Evolutionary conservation across 2,888 invertebrate genomes (phyloP).

Genomic region (Aspidiotus rigidus): DNA sequence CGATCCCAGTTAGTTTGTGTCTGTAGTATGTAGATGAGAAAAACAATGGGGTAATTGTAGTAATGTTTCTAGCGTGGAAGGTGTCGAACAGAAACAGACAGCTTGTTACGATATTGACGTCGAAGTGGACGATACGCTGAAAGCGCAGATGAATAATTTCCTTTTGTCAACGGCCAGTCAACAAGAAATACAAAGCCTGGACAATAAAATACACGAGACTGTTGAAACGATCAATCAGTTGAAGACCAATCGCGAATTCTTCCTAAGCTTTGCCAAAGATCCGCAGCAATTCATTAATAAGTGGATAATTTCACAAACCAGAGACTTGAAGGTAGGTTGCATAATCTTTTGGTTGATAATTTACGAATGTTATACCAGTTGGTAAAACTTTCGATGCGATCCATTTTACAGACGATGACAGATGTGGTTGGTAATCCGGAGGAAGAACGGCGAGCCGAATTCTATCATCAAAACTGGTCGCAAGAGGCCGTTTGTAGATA

Average conservation of each 20-base stretch:
- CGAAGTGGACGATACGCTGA: constrained; percentile 94
- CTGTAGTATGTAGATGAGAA: too few relatives aligned
- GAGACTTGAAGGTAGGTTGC: constrained; percentile 74
- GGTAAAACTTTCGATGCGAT: background rate
- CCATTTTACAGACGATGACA: constrained; percentile 63
- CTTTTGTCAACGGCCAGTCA: constrained; percentile 90
- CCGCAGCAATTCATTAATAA: constrained; percentile 97
- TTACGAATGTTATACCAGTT: background rate
- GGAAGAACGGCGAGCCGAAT: constrained; percentile 90
- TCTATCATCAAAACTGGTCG: constrained; percentile 89
- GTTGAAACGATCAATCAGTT: constrained; percentile 97
- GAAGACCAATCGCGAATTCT: constrained; percentile 97
- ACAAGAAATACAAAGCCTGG: constrained; percentile 87
- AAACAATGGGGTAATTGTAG: too few relatives aligned
- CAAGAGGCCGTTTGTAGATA: constrained; percentile 93
- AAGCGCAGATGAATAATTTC: constrained; percentile 97
- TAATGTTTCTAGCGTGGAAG: constrained; percentile 49
- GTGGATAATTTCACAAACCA: constrained; percentile 94
- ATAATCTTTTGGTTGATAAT: background rate
- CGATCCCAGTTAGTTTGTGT: too few relatives aligned
- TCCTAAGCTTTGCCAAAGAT: constrained; percentile 93
- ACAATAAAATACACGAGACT: constrained; percentile 95
- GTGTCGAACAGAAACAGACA: constrained; percentile 93
- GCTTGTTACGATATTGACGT: constrained; percentile 99
- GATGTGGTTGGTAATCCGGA: constrained; percentile 89